Percentiles rank a stretch among this genome's conserved stretches.
Conservation (phyloP, 2,888 invertebrate genomes). For the Ochropacha duplaris region DNA sequence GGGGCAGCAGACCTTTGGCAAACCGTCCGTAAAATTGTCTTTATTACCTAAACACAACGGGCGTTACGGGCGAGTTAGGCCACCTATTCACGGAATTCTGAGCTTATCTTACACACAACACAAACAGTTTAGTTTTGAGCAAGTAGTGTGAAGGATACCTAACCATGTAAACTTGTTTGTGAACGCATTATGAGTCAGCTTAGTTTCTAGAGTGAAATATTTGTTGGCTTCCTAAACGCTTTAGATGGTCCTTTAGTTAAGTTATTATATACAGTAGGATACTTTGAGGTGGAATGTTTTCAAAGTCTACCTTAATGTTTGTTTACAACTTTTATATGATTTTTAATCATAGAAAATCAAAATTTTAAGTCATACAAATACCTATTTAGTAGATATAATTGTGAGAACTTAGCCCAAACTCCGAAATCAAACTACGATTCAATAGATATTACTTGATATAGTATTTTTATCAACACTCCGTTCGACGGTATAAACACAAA, state of each 20-base stretch:
- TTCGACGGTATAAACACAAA: no score
- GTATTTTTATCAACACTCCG: no score
- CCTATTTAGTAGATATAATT: no score
- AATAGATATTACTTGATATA: no score
- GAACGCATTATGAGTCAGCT: background rate
- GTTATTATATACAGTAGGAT: no score
- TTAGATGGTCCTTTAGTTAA: background rate
- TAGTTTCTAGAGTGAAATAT: background rate
- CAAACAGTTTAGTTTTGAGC: background rate
- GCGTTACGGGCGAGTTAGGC: background rate
- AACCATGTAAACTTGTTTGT: background rate
- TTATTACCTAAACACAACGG: background rate
- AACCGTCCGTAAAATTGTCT: background rate
- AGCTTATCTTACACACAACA: background rate
- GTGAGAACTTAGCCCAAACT: no score
- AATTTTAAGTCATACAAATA: no score
- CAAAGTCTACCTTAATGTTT: no score
- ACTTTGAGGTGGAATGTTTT: no score
- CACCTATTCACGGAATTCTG: background rate
- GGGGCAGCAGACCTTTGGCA: background rate
- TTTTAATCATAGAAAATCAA: no score
- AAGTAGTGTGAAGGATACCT: background rate
- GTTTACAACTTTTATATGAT: no score
- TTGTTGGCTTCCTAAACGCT: background rate
- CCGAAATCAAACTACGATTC: no score